Conservation (phyloP, 2,797 vertebrate genomes). For the Melanotaenia pygmaea region DNA sequence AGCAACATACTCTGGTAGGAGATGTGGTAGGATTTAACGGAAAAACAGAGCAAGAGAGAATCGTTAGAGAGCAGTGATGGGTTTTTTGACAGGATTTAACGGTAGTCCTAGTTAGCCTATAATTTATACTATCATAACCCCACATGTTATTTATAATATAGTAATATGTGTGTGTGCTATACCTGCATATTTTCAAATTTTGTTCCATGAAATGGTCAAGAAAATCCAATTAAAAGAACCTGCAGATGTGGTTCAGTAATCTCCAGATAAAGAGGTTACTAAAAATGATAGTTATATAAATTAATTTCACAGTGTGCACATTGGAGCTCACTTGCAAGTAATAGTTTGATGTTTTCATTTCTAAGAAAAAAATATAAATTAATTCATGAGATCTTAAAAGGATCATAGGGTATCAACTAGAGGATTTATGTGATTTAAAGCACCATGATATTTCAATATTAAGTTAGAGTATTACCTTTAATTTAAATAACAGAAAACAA, state of each 20-base stretch:
- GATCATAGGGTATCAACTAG: not conserved
- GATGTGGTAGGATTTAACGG: slow-evolving; percentile 56
- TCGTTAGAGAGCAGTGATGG: slow-evolving; percentile 40
- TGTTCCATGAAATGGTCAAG: slow-evolving; percentile 1
- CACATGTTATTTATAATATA: slow-evolving; percentile 52
- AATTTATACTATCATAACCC: slow-evolving; percentile 56
- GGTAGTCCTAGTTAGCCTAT: slow-evolving; percentile 55
- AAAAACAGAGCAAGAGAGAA: slow-evolving; percentile 20
- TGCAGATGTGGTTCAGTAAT: not conserved
- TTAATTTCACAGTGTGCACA: not conserved
- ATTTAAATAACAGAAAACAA: no score
- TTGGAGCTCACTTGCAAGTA: no score
- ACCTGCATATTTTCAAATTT: not conserved
- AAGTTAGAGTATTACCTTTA: no score
- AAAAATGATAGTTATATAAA: not conserved
- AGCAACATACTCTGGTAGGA: slow-evolving; percentile 70
- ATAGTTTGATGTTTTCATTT: not conserved
- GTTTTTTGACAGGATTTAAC: slow-evolving; percentile 65
- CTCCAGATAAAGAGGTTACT: not conserved
- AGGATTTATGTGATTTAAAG: no score
- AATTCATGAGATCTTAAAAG: not conserved
- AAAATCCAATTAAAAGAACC: no score
- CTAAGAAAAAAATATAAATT: not conserved
- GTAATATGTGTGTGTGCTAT: slow-evolving; percentile 12
- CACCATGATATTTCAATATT: no score